Percentiles rank a stretch among this genome's conserved stretches.
These are phyloP conservation scores for Antechinus stuartii DNA, from an alignment of 2,113 vertebrate genomes.

Conservation along the genomic window DNA sequence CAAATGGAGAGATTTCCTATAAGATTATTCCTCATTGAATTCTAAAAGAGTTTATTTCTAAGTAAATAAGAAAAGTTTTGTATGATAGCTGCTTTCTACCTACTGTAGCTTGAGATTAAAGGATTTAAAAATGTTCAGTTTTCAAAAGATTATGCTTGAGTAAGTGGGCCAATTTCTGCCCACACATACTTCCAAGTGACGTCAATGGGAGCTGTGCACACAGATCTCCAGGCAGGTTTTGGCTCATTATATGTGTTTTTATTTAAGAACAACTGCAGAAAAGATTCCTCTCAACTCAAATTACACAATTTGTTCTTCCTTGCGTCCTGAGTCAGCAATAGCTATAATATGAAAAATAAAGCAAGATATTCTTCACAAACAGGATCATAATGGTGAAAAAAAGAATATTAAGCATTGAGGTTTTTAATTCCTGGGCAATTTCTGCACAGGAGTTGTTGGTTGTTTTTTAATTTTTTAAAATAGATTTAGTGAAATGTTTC, in stretches of 20 bases:
- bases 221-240: conserved; percentile 80
- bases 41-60: conserved; percentile 46
- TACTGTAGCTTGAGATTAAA: conserved; percentile 71
- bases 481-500: not conserved
- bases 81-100: conserved; percentile 44
- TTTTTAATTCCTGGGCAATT: conserved; percentile 41
- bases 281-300: conserved; percentile 79
- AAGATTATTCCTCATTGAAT: not conserved
- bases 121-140: conserved; percentile 74
- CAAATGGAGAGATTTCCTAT: not conserved
- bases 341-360: conserved; percentile 75
- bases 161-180: conserved; percentile 81
- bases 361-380: conserved; percentile 42
- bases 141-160: conserved; percentile 77
- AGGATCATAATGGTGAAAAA: conserved; percentile 46
- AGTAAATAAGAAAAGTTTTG: conserved; percentile 61
- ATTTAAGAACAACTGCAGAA: conserved; percentile 80
- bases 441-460: conserved; percentile 16
- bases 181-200: conserved; percentile 81
- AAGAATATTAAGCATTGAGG: conserved; percentile 34
- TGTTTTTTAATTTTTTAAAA: not conserved
- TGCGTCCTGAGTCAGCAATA: conserved; percentile 79
- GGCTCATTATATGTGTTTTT: conserved; percentile 74
- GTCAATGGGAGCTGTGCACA: conserved; percentile 77
- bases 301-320: conserved; percentile 81